Base-by-base conservation (phyloP, 2,113 vertebrate species). In the Oryctolagus cuniculus region DNA sequence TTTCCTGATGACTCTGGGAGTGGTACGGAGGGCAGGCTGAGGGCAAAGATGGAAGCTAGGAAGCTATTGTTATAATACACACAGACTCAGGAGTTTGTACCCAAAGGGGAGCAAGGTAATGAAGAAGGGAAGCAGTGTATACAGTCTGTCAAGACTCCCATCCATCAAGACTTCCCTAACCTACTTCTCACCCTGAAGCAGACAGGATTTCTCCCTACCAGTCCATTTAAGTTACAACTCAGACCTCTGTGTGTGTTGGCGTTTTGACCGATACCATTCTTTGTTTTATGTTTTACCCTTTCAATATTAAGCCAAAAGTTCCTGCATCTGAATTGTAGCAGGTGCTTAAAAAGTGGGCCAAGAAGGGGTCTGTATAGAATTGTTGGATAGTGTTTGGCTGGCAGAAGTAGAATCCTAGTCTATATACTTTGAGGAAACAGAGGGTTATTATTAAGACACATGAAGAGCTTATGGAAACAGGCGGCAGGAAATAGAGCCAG, bases 141-240 rank as follows among this genome's bases (percentile, higher is more conserved):
- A 9, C 55, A 58, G 55, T 0, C 66, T 10, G 21, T n/a, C 1
- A 61, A 8, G 5, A 6, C 22, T 31, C 13, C 83, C 58, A 22
- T 70, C 44, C n/a, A 2, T 74, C 12, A 75, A 34, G 36, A 53
- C 49, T 82, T 72, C 79, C 55, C 66, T 94, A 53, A 88, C 34
- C 58, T 51, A 63, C 22, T 3, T 7, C 1, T 7, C 74, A 77
- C 53, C 38, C 29, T 69, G 11, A 8, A 49, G 75, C n/a, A 75
- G 55, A 19, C 82, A 34, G 10, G 53, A 66, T 72, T 87, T 90
- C 64, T 92, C 36, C 11, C 66, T 63, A 19, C 13, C 69, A 36
- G 69, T 86, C 89, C 38, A 75, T n/a, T 95, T 78, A 51, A 91
- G 72, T 44, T 17, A 82, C 69, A 90, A 38, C 19, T 84, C 63